A percentile compares a stretch with the other conserved stretches of the same genome.
These are phyloP conservation scores for Cryptocephalus primarius DNA, from an alignment of 2,888 invertebrate species.

Conservation along the genomic window DNA sequence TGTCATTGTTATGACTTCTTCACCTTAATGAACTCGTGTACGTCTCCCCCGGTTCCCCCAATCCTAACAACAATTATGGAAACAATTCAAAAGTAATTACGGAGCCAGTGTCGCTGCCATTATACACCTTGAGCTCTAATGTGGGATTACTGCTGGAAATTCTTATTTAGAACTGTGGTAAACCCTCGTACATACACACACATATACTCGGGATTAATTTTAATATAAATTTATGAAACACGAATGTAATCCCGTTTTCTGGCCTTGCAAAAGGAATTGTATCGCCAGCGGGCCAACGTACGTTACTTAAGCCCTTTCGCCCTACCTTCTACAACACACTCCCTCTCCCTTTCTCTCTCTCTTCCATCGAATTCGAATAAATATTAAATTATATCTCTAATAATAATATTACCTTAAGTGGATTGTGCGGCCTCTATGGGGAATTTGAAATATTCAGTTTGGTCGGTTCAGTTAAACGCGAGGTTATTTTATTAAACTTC, in stretches of 20 bases:
- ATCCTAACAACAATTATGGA: slow-evolving; percentile 11
- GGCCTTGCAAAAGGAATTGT: slow-evolving; percentile 14
- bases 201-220: slow-evolving; percentile 18
- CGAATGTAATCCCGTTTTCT: slow-evolving; percentile 17
- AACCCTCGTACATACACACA: not conserved
- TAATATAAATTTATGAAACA: slow-evolving; percentile 28
- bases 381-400: slow-evolving; percentile 18
- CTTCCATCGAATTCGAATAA: slow-evolving; percentile 21
- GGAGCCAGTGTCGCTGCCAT: slow-evolving; percentile 16
- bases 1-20: not conserved
- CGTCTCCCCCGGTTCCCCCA: too few relatives aligned
- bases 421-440: slow-evolving; percentile 11
- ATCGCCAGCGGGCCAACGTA: slow-evolving; percentile 7
- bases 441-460: slow-evolving; percentile 12
- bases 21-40: slow-evolving; percentile 2
- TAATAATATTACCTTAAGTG: slow-evolving; percentile 14
- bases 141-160: slow-evolving; percentile 21
- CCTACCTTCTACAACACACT: too few relatives aligned
- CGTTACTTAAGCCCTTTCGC: not conserved
- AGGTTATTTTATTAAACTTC: slow-evolving; percentile 8
- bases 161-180: slow-evolving; percentile 20
- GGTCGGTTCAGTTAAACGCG: slow-evolving; percentile 1
- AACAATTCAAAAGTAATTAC: slow-evolving; percentile 19
- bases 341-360: slow-evolving; percentile 11
- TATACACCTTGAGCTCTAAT: slow-evolving; percentile 22